Evolutionary conservation across 2,888 invertebrate genomes (phyloP).

Genomic region (Hedychridium roseum): DNA sequence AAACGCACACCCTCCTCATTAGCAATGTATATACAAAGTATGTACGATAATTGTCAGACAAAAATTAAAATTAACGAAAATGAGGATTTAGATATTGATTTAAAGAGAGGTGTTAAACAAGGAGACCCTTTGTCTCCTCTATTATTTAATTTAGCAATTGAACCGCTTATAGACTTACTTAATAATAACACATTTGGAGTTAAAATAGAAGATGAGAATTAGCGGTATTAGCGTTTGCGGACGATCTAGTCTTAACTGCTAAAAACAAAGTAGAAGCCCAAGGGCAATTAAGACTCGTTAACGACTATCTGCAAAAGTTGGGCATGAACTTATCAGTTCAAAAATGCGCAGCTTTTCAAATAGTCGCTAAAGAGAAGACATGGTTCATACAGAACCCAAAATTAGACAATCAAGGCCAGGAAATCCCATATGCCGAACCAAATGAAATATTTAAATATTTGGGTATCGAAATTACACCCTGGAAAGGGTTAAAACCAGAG

Average conservation of each 20-base stretch:
- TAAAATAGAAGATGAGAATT: neutral
- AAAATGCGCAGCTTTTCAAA: neutral
- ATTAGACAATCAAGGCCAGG: rapidly evolving
- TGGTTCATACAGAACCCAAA: neutral
- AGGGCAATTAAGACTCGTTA: no score
- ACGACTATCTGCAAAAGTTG: no score
- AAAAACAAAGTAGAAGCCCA: neutral
- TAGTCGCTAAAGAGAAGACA: no score
- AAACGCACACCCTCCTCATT: no score
- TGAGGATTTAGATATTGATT: neutral
- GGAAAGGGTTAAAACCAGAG: slow-evolving; percentile 3
- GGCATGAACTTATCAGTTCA: neutral
- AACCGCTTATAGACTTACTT: neutral
- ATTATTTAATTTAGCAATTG: neutral
- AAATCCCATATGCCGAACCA: neutral
- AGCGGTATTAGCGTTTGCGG: neutral
- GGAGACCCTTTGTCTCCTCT: neutral
- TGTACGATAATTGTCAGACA: neutral
- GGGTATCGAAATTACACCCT: neutral
- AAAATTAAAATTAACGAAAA: neutral
- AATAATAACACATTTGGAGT: neutral
- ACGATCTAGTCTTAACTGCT: neutral
- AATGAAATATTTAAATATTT: neutral
- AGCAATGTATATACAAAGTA: neutral
- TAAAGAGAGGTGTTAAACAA: slow-evolving; percentile 1